Percentiles rank a stretch among this genome's conserved stretches.
phyloP scores from a whole-genome alignment of 2,113 vertebrate species.

The Andinoacara biseriatus region DNA sequence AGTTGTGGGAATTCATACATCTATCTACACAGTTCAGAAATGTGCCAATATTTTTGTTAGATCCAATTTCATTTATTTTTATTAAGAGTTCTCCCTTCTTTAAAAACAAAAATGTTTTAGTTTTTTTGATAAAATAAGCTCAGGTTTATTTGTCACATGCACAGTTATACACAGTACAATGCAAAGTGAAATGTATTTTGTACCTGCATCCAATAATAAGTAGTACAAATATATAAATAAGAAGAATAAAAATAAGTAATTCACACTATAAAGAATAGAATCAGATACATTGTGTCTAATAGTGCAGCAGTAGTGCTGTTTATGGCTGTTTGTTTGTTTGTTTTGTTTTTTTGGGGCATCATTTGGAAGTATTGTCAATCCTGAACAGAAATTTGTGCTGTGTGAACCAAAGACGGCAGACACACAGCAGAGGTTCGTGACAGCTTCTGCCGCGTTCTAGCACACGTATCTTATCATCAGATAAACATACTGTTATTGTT shows the following conservation, averaged over 20 bases:
- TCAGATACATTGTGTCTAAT: too few species aligned
- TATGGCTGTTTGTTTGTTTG: not conserved
- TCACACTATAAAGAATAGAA: too few species aligned
- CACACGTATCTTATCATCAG: not conserved
- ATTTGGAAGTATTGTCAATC: not conserved
- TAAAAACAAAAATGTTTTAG: not conserved
- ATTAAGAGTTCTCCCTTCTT: not conserved
- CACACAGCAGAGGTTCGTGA: not conserved
- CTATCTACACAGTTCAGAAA: not conserved
- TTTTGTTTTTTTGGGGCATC: not conserved
- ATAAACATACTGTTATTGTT: not conserved
- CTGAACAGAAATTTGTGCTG: too few species aligned
- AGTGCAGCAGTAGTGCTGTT: too few species aligned
- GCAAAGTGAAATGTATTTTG: too few species aligned
- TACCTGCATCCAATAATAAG: too few species aligned
- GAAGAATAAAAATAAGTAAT: too few species aligned
- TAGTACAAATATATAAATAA: too few species aligned
- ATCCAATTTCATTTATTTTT: not conserved
- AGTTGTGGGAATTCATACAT: not conserved
- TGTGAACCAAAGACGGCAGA: too few species aligned
- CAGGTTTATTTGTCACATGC: too few species aligned
- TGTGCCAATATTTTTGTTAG: not conserved
- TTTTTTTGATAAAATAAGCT: too few species aligned
- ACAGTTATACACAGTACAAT: too few species aligned
- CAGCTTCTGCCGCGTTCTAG: rapidly evolving